These are phyloP conservation scores for Atta texana DNA, from an alignment of 1,140 invertebrate genomes.

Conservation along the genomic window DNA sequence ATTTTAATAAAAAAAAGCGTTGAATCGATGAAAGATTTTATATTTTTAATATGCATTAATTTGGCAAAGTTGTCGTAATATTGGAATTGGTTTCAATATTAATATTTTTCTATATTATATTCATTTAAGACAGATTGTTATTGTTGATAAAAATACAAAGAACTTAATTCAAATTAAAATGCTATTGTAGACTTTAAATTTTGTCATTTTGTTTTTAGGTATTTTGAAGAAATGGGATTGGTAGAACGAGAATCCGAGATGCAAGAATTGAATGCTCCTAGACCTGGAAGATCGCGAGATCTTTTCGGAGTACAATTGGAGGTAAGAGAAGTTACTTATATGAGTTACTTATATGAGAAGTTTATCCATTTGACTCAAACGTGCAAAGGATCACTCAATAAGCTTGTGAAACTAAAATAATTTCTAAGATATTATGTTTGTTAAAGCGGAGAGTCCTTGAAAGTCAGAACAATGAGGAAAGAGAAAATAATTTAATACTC, in stretches of 20 bases:
- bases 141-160: not conserved
- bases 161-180: not conserved
- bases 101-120: not conserved
- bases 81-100: not conserved
- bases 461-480: not conserved
- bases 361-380: not conserved
- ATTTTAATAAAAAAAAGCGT: constrained; percentile 28
- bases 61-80: not conserved
- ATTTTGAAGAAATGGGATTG: constrained; percentile 81
- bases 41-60: constrained; percentile 4
- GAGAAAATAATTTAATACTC: constrained; percentile 17
- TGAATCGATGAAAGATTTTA: constrained; percentile 13
- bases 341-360: not conserved
- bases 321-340: constrained; percentile 80
- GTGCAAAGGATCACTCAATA: not conserved
- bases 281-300: constrained; percentile 86
- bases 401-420: not conserved
- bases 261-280: constrained; percentile 80
- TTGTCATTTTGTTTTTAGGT: constrained; percentile 61
- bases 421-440: not conserved
- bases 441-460: constrained; percentile 4
- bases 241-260: constrained; percentile 82
- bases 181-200: not conserved
- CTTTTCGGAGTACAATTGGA: constrained; percentile 89
- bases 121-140: not conserved